A percentile compares a stretch with the other conserved stretches of the same genome.
Conservation (phyloP, 2,888 invertebrate genomes). For the Eulithis testata region DNA sequence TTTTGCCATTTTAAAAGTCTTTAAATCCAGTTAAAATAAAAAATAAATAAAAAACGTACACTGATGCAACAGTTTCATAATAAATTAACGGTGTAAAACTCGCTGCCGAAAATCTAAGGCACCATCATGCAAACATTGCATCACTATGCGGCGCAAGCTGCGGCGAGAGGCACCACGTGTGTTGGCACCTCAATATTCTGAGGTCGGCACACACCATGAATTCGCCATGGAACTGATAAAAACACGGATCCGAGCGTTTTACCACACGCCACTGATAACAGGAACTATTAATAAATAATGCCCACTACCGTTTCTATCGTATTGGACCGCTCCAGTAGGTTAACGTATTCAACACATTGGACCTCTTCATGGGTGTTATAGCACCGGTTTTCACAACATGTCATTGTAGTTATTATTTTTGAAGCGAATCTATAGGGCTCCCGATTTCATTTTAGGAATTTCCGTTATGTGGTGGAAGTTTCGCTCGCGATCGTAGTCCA, state of each 20-base stretch:
- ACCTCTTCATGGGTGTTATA: slow-evolving; percentile 31
- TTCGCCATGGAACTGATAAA: slow-evolving; percentile 61
- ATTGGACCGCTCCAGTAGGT: slow-evolving; percentile 55
- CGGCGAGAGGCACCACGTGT: slow-evolving; percentile 67
- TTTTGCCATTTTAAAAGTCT: slow-evolving; percentile 70
- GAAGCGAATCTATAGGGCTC: not conserved
- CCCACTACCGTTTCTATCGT: slow-evolving; percentile 45
- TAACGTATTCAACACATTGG: slow-evolving; percentile 63
- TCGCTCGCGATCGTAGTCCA: slow-evolving; percentile 58
- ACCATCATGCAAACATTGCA: slow-evolving; percentile 75
- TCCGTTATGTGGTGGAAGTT: slow-evolving; percentile 34
- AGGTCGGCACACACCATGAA: slow-evolving; percentile 55
- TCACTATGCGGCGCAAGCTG: slow-evolving; percentile 63
- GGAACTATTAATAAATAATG: slow-evolving; percentile 52
- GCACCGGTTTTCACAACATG: slow-evolving; percentile 9
- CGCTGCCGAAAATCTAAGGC: slow-evolving; percentile 58
- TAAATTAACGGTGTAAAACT: slow-evolving; percentile 35
- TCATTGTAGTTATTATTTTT: slow-evolving; percentile 11
- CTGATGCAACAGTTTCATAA: slow-evolving; percentile 48
- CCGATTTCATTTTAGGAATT: slow-evolving; percentile 18
- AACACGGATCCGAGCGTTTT: slow-evolving; percentile 44
- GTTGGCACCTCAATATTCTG: slow-evolving; percentile 16
- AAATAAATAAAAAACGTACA: slow-evolving; percentile 10
- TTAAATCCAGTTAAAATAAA: slow-evolving; percentile 11
- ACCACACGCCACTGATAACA: slow-evolving; percentile 63